Percentiles rank a stretch among this genome's conserved stretches.
These are phyloP conservation scores for Aphyosemion australe DNA, from an alignment of 2,113 vertebrate species.

Conservation along the genomic window DNA sequence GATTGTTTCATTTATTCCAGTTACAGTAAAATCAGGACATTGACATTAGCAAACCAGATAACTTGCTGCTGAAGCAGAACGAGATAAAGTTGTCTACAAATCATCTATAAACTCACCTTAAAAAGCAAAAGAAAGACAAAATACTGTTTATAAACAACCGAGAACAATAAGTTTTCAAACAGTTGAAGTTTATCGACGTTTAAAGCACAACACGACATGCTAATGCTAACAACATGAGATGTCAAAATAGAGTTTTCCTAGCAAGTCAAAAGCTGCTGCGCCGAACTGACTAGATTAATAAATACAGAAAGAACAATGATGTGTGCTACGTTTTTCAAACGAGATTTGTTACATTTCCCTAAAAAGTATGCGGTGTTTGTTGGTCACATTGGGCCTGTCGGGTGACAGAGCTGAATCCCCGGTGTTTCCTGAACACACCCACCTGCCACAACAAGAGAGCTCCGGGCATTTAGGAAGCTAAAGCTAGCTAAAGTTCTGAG, in stretches of 20 bases:
- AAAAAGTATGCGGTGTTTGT: constrained; percentile 6
- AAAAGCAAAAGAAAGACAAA: background rate
- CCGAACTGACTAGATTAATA: background rate
- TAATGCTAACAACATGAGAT: constrained; percentile 56
- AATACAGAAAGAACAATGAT: background rate
- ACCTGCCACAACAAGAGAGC: constrained; percentile 25
- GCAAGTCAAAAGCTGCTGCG: constrained; percentile 14
- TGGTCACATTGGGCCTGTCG: constrained; percentile 31
- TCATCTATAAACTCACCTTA: background rate
- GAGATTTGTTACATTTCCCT: background rate
- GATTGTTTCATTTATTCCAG: background rate
- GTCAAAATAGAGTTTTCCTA: background rate
- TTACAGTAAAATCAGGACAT: background rate
- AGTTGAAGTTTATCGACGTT: background rate
- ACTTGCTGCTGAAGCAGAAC: background rate
- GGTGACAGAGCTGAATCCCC: constrained; percentile 37
- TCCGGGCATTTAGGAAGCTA: constrained; percentile 19
- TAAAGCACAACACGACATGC: constrained; percentile 26
- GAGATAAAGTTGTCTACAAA: constrained; percentile 35
- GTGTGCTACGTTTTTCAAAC: background rate
- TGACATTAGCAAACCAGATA: constrained; percentile 15
- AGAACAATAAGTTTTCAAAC: background rate
- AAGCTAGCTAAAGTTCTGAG: constrained; percentile 57
- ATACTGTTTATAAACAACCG: background rate
- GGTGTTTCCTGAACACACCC: constrained; percentile 66